A percentile compares a stretch with the other conserved stretches of the same genome.
These are phyloP conservation scores for Calameuta idolon DNA, from an alignment of 2,888 invertebrate genomes.

Conservation along the genomic window DNA sequence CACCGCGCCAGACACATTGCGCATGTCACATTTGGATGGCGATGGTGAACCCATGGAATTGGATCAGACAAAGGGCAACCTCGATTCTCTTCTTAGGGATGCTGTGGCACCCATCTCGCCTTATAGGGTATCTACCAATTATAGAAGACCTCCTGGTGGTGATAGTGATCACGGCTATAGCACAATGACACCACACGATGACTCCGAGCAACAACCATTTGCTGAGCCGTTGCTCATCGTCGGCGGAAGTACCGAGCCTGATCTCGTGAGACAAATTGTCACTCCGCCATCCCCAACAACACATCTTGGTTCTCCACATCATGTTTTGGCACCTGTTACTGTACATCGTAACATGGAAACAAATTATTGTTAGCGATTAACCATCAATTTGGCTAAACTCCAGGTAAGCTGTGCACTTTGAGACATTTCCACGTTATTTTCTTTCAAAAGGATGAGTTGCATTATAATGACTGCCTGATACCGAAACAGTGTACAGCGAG, in stretches of 20 bases:
- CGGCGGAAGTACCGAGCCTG: conserved; percentile 50
- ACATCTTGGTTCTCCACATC: conserved; percentile 71
- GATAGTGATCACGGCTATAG: conserved; percentile 96
- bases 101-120: conserved; percentile 83
- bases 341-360: conserved; percentile 92
- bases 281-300: conserved; percentile 69
- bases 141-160: conserved; percentile 80
- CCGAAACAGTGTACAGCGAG: neutral
- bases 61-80: conserved; percentile 64
- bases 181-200: conserved; percentile 93
- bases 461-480: neutral
- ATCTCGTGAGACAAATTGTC: conserved; percentile 44
- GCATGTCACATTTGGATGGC: conserved; percentile 80
- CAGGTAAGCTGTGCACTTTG: neutral
- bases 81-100: conserved; percentile 77
- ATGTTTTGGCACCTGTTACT: conserved; percentile 87
- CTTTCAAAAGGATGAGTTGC: neutral
- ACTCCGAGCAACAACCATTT: conserved; percentile 85
- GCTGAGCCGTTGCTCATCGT: conserved; percentile 67
- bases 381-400: neutral
- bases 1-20: conserved; percentile 73
- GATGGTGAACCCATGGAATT: conserved; percentile 71
- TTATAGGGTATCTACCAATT: conserved; percentile 86
- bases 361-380: conserved; percentile 67
- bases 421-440: neutral